Evolutionary conservation across 2,888 invertebrate species (phyloP).

Genomic region (Dexiosoma caninum): DNA sequence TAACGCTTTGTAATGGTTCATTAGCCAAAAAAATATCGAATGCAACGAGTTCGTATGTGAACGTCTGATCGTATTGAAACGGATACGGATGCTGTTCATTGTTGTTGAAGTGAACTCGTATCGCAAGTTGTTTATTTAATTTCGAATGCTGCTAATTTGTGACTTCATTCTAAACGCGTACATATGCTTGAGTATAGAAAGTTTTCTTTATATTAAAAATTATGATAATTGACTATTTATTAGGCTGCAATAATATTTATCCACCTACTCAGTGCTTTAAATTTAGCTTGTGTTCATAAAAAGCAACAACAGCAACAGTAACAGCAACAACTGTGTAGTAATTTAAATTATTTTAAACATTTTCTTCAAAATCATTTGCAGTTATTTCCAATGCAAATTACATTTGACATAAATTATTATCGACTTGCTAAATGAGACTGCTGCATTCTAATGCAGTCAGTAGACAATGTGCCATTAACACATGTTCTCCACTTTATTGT

Average conservation of each 20-base stretch:
- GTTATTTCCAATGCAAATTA: conserved; percentile 16
- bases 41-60: background rate
- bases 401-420: conserved; percentile 33
- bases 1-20: conserved; percentile 1
- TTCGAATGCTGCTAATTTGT: conserved; percentile 4
- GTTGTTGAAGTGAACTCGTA: background rate
- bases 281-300: background rate
- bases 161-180: conserved; percentile 2
- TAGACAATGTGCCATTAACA: conserved; percentile 1
- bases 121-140: background rate
- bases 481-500: no score
- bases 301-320: no score
- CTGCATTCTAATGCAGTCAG: background rate
- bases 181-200: background rate
- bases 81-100: conserved; percentile 45
- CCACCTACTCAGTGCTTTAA: background rate
- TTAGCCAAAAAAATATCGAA: conserved; percentile 2
- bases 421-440: background rate
- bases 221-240: background rate
- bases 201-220: conserved; percentile 14
- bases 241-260: background rate
- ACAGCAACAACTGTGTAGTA: background rate
- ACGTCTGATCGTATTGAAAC: conserved; percentile 40
- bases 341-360: background rate
- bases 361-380: background rate